Conservation (phyloP, 2,797 vertebrate genomes). For the Clarias platycephalus region DNA sequence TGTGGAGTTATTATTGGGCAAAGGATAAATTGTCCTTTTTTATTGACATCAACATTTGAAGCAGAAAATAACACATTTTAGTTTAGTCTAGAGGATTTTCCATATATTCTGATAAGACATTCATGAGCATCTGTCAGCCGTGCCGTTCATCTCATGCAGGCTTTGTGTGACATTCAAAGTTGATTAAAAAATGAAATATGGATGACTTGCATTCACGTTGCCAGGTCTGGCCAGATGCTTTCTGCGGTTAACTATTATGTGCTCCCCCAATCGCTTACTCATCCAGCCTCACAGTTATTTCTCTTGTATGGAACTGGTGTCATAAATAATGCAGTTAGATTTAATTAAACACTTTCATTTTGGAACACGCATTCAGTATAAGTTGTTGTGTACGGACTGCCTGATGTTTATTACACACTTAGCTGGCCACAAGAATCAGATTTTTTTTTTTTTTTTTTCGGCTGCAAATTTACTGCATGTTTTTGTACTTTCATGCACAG, state of each 20-base stretch:
- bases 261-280: neutral
- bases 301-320: neutral
- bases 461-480: neutral
- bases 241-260: neutral
- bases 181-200: slow-evolving; percentile 38
- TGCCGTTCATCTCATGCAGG: neutral
- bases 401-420: neutral
- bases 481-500: neutral
- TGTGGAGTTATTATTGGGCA: neutral
- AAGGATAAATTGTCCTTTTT: neutral
- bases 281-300: neutral
- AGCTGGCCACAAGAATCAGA: neutral
- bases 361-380: too few species aligned
- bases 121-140: neutral
- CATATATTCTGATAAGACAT: neutral
- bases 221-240: slow-evolving; percentile 17
- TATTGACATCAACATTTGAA: neutral
- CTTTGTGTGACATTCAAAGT: neutral
- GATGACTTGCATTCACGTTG: slow-evolving; percentile 9
- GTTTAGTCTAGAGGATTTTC: neutral
- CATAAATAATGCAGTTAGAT: neutral
- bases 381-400: neutral
- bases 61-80: neutral
- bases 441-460: too few species aligned
- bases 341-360: neutral